Percentiles rank a stretch among this genome's conserved stretches.
These are phyloP conservation scores for Sinotaia quadrata DNA, from an alignment of 2,888 invertebrate species.

Conservation along the genomic window DNA sequence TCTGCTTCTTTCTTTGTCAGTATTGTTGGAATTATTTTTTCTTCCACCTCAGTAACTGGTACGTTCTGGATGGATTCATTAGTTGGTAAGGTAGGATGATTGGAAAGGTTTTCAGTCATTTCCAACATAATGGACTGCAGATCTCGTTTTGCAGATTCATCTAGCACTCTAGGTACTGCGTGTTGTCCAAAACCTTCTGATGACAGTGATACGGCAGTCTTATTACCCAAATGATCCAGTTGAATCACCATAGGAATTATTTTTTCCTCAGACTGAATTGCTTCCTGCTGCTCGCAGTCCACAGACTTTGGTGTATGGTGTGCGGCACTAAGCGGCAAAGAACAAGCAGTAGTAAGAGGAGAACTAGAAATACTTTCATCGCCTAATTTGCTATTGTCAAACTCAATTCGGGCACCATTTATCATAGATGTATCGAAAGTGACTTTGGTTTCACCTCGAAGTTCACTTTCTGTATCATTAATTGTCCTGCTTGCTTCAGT, in stretches of 20 bases:
- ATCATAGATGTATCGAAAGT: too few species aligned
- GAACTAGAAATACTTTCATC: neutral
- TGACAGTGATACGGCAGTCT: constrained; percentile 16
- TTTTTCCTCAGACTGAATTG: constrained; percentile 33
- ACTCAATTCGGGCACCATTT: constrained; percentile 25
- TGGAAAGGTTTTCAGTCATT: constrained; percentile 6
- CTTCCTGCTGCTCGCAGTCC: too few species aligned
- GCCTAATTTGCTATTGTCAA: constrained; percentile 19
- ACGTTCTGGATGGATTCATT: neutral
- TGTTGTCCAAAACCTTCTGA: neutral
- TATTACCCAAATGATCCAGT: constrained; percentile 31
- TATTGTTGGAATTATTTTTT: constrained; percentile 37
- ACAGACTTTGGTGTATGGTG: too few species aligned
- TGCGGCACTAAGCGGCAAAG: too few species aligned
- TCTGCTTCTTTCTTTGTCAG: constrained; percentile 30
- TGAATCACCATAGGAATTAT: constrained; percentile 32
- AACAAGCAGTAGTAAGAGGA: too few species aligned
- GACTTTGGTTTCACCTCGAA: too few species aligned
- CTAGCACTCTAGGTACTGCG: constrained; percentile 13
- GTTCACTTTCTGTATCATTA: too few species aligned
- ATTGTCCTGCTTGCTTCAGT: neutral
- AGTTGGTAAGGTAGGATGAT: neutral
- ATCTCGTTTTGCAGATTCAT: constrained; percentile 30
- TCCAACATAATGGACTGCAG: constrained; percentile 28
- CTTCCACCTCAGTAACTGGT: constrained; percentile 23